phyloP scores from a whole-genome alignment of 2,888 invertebrate genomes.

The Drosophila imparisetae region DNA sequence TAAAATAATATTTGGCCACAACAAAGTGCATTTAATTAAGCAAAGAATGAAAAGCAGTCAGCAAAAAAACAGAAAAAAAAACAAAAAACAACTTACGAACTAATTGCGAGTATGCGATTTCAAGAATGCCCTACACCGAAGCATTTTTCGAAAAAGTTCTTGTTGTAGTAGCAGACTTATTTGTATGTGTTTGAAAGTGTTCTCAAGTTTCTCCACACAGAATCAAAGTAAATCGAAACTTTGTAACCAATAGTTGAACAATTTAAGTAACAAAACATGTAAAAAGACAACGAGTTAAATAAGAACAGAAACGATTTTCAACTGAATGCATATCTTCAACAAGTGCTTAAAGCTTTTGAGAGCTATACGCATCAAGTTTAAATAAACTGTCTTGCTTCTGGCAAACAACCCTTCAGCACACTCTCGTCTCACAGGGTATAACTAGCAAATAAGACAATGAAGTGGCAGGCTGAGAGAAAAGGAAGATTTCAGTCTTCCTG shows the following conservation, averaged over 20 bases:
- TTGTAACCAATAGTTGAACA: not conserved
- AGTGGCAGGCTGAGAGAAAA: constrained; percentile 34
- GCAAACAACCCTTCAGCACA: not conserved
- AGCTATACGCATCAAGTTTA: not conserved
- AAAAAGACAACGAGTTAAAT: not conserved
- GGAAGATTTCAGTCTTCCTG: constrained; percentile 38
- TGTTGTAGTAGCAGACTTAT: not conserved
- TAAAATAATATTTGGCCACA: constrained; percentile 75
- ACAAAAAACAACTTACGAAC: constrained; percentile 10
- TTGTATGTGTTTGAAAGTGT: not conserved
- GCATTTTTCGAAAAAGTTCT: not conserved
- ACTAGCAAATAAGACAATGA: constrained; percentile 43
- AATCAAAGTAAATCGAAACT: not conserved
- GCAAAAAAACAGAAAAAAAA: constrained; percentile 20
- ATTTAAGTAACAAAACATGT: not conserved
- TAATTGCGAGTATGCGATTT: not conserved
- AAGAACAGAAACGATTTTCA: not conserved
- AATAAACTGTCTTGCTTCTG: not conserved
- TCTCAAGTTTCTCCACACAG: not conserved
- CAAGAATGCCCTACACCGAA: constrained; percentile 1
- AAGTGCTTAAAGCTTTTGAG: not conserved
- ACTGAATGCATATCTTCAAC: not conserved
- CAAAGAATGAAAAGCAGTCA: constrained; percentile 59
- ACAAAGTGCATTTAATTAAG: constrained; percentile 77
- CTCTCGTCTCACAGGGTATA: constrained; percentile 35